Percentiles rank a stretch among this genome's conserved stretches.
Conservation (phyloP, 2,797 vertebrate genomes). For the Furcifer pardalis region DNA sequence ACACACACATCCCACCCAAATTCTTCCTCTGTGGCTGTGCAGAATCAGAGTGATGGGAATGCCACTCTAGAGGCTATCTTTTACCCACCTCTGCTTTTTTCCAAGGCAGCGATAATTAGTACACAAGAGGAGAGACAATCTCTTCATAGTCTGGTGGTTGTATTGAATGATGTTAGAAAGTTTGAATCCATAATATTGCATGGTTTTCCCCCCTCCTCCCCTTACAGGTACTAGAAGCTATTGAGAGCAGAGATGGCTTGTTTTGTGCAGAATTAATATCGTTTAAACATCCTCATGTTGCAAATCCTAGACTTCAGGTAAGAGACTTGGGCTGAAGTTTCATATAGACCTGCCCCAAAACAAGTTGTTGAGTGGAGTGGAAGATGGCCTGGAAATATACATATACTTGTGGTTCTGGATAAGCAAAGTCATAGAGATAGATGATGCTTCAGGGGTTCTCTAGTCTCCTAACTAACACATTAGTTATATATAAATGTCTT, state of each 20-base stretch:
- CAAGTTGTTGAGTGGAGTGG: neutral
- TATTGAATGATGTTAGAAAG: neutral
- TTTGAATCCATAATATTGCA: neutral
- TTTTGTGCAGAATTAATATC: conserved; percentile 91
- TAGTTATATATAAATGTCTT: neutral
- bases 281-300: conserved; percentile 95
- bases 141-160: neutral
- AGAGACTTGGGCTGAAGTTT: neutral
- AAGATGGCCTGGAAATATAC: neutral
- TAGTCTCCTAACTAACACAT: neutral
- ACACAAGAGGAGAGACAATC: accelerated
- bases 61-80: neutral
- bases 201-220: neutral
- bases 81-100: neutral
- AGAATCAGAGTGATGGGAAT: neutral
- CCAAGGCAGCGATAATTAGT: accelerated
- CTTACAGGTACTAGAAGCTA: conserved; percentile 86
- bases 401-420: neutral
- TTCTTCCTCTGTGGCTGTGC: too few relatives aligned
- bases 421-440: neutral
- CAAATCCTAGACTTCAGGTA: conserved; percentile 94
- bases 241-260: conserved; percentile 85
- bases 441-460: neutral
- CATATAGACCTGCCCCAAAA: neutral
- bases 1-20: too few relatives aligned